Conservation (phyloP, 1,140 invertebrate genomes). For the Drosophila takahashii region DNA sequence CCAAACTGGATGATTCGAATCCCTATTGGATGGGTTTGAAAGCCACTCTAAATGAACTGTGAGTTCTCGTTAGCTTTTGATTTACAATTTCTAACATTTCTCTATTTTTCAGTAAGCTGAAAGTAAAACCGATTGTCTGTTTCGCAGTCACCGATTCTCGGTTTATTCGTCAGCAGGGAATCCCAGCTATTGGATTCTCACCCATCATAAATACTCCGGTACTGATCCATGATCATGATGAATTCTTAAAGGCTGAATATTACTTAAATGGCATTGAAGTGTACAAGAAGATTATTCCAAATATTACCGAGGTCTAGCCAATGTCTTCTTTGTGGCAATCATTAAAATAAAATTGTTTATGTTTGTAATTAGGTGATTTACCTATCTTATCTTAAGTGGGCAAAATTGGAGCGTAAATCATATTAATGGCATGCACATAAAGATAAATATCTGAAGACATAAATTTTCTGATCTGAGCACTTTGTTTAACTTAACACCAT, state of each 20-base stretch:
- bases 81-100: background rate
- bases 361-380: background rate
- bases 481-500: too few relatives aligned
- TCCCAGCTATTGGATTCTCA: conserved; percentile 91
- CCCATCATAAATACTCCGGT: conserved; percentile 91
- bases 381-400: background rate
- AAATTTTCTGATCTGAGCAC: too few relatives aligned
- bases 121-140: conserved; percentile 89
- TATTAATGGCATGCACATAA: too few relatives aligned
- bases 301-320: conserved; percentile 85
- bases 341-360: background rate
- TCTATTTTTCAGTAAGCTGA: conserved; percentile 84
- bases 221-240: conserved; percentile 92
- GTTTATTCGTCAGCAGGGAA: conserved; percentile 90
- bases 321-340: conserved; percentile 84
- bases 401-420: too few relatives aligned
- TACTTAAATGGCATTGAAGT: conserved; percentile 91
- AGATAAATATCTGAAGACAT: too few relatives aligned
- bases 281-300: conserved; percentile 88
- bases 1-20: conserved; percentile 89
- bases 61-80: conserved; percentile 87
- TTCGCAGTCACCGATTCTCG: conserved; percentile 92
- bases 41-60: conserved; percentile 86
- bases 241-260: conserved; percentile 88
- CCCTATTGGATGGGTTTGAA: conserved; percentile 92